Conservation (phyloP, 2,113 vertebrate species). For the Chitala chitala region DNA sequence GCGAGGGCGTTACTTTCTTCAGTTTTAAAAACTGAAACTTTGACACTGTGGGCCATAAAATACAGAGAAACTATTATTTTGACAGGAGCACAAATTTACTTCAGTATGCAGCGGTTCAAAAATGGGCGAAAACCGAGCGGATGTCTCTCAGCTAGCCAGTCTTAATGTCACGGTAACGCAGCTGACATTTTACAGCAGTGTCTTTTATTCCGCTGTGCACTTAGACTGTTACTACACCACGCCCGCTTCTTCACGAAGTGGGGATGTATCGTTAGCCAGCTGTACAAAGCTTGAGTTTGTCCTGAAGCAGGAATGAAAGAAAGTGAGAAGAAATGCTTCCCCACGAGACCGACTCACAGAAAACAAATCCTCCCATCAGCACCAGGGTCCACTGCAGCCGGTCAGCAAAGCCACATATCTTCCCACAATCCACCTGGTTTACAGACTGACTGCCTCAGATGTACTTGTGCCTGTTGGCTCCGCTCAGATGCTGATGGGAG, state of each 20-base stretch:
- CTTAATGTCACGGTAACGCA: too few species aligned
- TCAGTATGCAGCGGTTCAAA: too few species aligned
- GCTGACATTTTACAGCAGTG: too few species aligned
- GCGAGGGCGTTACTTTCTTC: not conserved
- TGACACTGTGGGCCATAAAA: too few species aligned
- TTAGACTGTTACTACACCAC: too few species aligned
- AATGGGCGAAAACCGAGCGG: too few species aligned
- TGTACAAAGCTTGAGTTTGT: not conserved
- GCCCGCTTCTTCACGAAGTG: too few species aligned
- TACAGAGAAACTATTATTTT: not conserved
- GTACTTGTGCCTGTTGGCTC: not conserved
- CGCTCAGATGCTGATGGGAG: not conserved
- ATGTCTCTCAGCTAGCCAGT: too few species aligned
- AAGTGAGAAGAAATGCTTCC: not conserved
- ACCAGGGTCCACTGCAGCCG: not conserved
- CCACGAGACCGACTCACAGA: not conserved
- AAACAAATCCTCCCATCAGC: not conserved
- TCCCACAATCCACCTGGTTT: constrained; percentile 8
- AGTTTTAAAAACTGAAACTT: not conserved
- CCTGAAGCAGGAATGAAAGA: not conserved
- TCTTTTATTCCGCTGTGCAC: too few species aligned
- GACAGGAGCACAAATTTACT: too few species aligned
- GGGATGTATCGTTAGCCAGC: too few species aligned
- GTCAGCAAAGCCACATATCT: not conserved
- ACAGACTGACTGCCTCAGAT: not conserved